A percentile compares a stretch with the other conserved stretches of the same genome.
phyloP scores from a whole-genome alignment of 2,888 invertebrate species.

The Apocheima hispidaria region DNA sequence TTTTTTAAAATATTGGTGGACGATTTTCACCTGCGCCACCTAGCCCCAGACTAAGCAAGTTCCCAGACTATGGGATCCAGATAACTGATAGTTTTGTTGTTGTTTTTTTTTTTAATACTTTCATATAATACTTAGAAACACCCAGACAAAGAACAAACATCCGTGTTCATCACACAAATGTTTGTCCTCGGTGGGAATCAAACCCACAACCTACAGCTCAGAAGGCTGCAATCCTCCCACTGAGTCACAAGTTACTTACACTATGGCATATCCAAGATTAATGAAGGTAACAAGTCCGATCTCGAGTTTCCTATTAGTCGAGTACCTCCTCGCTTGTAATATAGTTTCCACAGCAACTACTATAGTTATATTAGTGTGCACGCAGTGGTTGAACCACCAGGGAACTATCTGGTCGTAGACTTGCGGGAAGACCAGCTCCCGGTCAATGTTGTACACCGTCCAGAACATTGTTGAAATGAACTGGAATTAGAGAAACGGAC shows the following conservation, averaged over 20 bases:
- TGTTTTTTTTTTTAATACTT: too few species aligned
- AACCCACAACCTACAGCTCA: too few species aligned
- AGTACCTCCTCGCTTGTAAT: constrained; percentile 66
- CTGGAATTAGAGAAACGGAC: constrained; percentile 59
- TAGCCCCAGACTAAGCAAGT: too few species aligned
- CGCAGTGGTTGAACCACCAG: constrained; percentile 86
- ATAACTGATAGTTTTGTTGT: too few species aligned
- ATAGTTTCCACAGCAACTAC: constrained; percentile 79
- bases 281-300: constrained; percentile 52
- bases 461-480: constrained; percentile 85
- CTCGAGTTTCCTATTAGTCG: constrained; percentile 63
- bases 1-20: too few species aligned
- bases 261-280: constrained; percentile 66
- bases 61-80: too few species aligned
- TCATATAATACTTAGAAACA: too few species aligned
- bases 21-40: too few species aligned
- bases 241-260: constrained; percentile 62
- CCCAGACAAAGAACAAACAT: too few species aligned
- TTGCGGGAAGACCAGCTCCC: constrained; percentile 85
- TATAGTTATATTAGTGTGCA: constrained; percentile 84
- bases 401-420: constrained; percentile 83
- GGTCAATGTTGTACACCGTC: constrained; percentile 81
- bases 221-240: too few species aligned
- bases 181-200: too few species aligned
- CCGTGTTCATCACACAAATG: too few species aligned